These are phyloP conservation scores for Allobates femoralis DNA, from an alignment of 2,797 vertebrate genomes.

Conservation along the genomic window DNA sequence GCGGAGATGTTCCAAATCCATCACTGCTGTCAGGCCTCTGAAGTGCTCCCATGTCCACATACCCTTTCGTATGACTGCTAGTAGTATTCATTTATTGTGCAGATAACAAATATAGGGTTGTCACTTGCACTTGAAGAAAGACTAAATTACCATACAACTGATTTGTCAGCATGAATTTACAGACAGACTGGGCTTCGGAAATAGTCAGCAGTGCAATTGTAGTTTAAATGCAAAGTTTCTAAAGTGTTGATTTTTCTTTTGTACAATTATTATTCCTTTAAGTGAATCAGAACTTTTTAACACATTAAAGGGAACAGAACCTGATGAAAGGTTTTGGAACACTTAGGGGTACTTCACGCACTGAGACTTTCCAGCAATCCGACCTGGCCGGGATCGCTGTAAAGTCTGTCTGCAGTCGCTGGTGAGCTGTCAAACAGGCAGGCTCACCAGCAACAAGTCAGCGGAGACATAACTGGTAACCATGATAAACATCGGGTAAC, in stretches of 20 bases:
- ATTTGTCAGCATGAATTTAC: background rate
- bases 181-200: background rate
- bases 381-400: too few species aligned
- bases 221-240: background rate
- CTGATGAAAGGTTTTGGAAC: too few species aligned
- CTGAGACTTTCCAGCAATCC: too few species aligned
- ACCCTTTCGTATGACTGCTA: background rate
- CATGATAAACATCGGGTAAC: too few species aligned
- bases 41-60: background rate
- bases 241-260: background rate
- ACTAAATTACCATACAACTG: background rate
- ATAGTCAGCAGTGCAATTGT: background rate
- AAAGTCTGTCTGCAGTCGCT: too few species aligned
- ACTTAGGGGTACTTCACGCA: too few species aligned
- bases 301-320: too few species aligned
- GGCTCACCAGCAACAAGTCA: too few species aligned
- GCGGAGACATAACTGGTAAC: too few species aligned
- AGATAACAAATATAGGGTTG: background rate
- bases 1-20: background rate
- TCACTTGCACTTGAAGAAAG: background rate
- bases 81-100: background rate
- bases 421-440: too few species aligned
- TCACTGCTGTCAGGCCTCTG: background rate
- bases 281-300: too few species aligned
- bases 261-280: background rate